phyloP scores from a whole-genome alignment of 2,888 invertebrate genomes.

The Euplagia quadripunctaria region DNA sequence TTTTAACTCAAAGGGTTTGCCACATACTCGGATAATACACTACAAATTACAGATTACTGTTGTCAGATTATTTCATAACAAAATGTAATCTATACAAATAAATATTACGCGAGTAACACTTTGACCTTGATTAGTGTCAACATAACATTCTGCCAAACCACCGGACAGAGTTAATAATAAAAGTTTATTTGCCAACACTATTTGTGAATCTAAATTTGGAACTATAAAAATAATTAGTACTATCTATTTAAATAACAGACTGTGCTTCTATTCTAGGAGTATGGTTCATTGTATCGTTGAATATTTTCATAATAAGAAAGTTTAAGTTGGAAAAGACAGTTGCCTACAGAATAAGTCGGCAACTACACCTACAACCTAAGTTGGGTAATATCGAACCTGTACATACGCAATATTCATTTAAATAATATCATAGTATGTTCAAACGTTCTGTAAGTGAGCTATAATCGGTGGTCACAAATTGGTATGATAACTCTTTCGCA shows the following conservation, averaged over 20 bases:
- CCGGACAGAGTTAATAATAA: constrained; percentile 17
- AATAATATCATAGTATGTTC: constrained; percentile 48
- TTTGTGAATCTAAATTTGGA: neutral
- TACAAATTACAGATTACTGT: constrained; percentile 12
- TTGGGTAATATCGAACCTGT: constrained; percentile 37
- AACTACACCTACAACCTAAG: too few relatives aligned
- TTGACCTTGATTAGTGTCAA: constrained; percentile 27
- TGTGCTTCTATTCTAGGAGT: constrained; percentile 10
- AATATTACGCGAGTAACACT: constrained; percentile 13
- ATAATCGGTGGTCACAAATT: constrained; percentile 48
- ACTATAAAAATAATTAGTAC: neutral
- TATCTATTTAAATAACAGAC: neutral
- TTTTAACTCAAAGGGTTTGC: constrained; percentile 7
- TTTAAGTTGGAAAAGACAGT: constrained; percentile 18
- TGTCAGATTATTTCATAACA: constrained; percentile 18
- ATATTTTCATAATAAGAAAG: constrained; percentile 10
- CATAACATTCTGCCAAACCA: constrained; percentile 19
- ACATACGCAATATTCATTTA: constrained; percentile 47
- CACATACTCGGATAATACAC: neutral
- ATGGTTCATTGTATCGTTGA: neutral
- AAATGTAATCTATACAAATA: constrained; percentile 16
- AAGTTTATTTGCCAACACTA: neutral
- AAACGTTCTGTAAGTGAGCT: constrained; percentile 41
- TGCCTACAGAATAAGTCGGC: constrained; percentile 12
- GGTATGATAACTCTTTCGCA: constrained; percentile 40